phyloP scores from a whole-genome alignment of 2,797 vertebrate species.

The Gorsachius magnificus region DNA sequence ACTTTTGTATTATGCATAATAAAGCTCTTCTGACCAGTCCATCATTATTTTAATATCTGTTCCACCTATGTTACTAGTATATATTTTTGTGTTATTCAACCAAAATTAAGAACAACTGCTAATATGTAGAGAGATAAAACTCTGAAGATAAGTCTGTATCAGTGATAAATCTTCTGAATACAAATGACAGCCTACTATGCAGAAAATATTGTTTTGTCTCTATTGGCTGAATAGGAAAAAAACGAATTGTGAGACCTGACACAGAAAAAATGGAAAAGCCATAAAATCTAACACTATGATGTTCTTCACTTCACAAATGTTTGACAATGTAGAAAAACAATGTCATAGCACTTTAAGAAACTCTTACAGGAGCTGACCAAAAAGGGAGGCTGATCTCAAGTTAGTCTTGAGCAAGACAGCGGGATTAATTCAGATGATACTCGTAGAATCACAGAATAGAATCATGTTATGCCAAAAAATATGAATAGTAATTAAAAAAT shows the following conservation, averaged over 20 bases:
- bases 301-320: not conserved
- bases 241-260: not conserved
- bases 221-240: not conserved
- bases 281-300: not conserved
- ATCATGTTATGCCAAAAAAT: not conserved
- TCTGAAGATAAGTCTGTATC: not conserved
- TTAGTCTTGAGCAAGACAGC: not conserved
- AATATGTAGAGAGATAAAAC: not conserved
- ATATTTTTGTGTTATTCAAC: not conserved
- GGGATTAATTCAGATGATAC: not conserved
- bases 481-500: no score
- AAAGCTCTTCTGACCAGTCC: not conserved
- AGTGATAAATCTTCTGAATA: not conserved
- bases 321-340: not conserved
- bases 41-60: not conserved
- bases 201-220: not conserved
- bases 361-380: not conserved
- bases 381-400: not conserved
- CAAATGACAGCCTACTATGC: not conserved
- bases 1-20: not conserved
- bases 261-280: not conserved
- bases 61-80: not conserved
- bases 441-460: not conserved
- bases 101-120: not conserved
- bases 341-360: not conserved